Conservation (phyloP, 2,797 vertebrate species). For the Anguilla marmorata region DNA sequence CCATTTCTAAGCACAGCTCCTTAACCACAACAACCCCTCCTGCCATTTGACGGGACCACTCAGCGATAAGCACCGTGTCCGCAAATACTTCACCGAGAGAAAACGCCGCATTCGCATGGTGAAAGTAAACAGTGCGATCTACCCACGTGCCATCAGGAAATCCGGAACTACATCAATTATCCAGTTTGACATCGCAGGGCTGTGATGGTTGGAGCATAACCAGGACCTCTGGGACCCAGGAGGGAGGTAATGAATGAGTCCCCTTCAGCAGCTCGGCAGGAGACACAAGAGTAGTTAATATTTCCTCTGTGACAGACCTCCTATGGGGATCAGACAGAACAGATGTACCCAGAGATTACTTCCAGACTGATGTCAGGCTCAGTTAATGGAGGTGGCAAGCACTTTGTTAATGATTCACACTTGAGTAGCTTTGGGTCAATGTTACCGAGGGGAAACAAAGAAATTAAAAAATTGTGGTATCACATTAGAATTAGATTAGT, state of each 20-base stretch:
- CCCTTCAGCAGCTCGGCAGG: neutral
- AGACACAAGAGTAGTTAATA: conserved; percentile 16
- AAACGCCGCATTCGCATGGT: neutral
- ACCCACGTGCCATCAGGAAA: neutral
- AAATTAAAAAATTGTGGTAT: neutral
- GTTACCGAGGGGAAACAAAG: neutral
- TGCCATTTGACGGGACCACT: neutral
- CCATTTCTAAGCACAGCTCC: neutral
- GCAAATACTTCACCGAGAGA: neutral
- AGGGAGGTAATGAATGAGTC: neutral
- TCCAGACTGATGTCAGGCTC: neutral
- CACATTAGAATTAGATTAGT: neutral
- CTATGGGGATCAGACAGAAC: neutral
- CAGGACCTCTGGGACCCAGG: neutral
- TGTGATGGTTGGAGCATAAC: neutral
- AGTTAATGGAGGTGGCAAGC: neutral
- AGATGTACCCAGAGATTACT: conserved; percentile 15
- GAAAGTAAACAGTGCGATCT: neutral
- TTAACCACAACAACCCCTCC: neutral
- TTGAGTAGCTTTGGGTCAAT: neutral
- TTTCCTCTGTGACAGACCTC: conserved; percentile 5
- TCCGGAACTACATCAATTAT: neutral
- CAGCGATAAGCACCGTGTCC: neutral
- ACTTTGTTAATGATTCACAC: conserved; percentile 8
- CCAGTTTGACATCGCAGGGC: neutral